Evolutionary conservation across 2,797 vertebrate genomes (phyloP).

Genomic region (Paramormyrops hopkinsi): DNA sequence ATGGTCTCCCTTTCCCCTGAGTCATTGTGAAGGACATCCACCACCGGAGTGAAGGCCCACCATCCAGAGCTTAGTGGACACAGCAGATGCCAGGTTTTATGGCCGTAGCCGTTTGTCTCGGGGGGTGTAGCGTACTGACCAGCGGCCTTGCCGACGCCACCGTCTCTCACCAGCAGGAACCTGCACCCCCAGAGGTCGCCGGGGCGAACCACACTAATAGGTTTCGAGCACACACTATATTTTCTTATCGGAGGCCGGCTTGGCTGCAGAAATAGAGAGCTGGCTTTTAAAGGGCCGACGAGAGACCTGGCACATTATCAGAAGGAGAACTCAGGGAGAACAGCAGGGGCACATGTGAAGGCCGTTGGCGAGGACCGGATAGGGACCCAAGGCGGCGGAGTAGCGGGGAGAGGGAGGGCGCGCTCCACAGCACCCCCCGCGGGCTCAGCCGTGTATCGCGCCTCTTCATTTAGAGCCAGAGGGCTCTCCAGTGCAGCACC

Average conservation of each 20-base stretch:
- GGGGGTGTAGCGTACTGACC: conserved; percentile 9
- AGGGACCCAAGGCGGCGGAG: not conserved
- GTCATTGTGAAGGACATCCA: not conserved
- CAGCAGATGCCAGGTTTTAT: conserved; percentile 8
- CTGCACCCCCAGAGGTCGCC: conserved; percentile 59
- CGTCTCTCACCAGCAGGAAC: conserved; percentile 26
- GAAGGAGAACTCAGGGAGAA: not conserved
- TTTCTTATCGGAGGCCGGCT: conserved; percentile 55
- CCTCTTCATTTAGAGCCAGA: not conserved
- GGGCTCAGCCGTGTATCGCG: not conserved
- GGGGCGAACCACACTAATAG: conserved; percentile 52
- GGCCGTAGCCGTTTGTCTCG: conserved; percentile 15
- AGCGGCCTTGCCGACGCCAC: not conserved
- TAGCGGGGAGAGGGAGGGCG: not conserved
- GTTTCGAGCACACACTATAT: conserved; percentile 47
- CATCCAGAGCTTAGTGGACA: not conserved
- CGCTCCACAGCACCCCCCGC: not conserved
- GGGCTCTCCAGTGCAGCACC: not conserved
- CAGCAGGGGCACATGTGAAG: not conserved
- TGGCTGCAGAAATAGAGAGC: conserved; percentile 12
- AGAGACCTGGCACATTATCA: not conserved
- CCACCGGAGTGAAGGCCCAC: not conserved
- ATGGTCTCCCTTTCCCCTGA: not conserved
- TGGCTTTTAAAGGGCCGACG: not conserved
- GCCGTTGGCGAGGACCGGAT: not conserved